Evolutionary conservation across 1,140 invertebrate species (phyloP).

Genomic region (Condylostylus longicornis): DNA sequence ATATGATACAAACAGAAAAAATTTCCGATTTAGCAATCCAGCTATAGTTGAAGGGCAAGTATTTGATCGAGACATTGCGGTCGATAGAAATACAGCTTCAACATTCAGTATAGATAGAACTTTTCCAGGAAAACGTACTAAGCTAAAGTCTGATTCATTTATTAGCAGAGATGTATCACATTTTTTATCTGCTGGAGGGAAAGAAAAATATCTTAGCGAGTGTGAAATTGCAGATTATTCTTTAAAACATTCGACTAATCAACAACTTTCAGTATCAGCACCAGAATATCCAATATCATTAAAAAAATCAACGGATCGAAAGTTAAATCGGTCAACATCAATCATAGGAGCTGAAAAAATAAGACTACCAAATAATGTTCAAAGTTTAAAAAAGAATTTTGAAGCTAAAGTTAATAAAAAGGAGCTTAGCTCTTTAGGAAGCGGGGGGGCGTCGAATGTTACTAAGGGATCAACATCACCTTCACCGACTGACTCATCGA

Average conservation of each 20-base stretch:
- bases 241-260: background rate
- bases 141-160: no score
- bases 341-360: slow-evolving; percentile 16
- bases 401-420: slow-evolving; percentile 62
- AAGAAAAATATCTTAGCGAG: no score
- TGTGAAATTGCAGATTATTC: no score
- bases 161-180: no score
- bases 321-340: slow-evolving; percentile 12
- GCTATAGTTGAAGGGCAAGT: slow-evolving; percentile 28
- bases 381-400: slow-evolving; percentile 71
- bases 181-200: no score
- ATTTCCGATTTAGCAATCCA: slow-evolving; percentile 4
- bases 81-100: slow-evolving; percentile 13
- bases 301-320: slow-evolving; percentile 4
- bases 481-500: slow-evolving; percentile 14
- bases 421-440: slow-evolving; percentile 11
- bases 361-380: slow-evolving; percentile 48
- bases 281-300: slow-evolving; percentile 12
- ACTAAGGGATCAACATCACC: slow-evolving; percentile 21
- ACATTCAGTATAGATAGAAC: background rate
- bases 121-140: background rate
- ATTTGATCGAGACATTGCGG: slow-evolving; percentile 19
- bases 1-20: slow-evolving; percentile 43
- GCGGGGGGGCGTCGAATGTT: background rate
- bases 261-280: slow-evolving; percentile 11